Conservation (phyloP, 1,140 invertebrate species). For the Cylas formicarius region DNA sequence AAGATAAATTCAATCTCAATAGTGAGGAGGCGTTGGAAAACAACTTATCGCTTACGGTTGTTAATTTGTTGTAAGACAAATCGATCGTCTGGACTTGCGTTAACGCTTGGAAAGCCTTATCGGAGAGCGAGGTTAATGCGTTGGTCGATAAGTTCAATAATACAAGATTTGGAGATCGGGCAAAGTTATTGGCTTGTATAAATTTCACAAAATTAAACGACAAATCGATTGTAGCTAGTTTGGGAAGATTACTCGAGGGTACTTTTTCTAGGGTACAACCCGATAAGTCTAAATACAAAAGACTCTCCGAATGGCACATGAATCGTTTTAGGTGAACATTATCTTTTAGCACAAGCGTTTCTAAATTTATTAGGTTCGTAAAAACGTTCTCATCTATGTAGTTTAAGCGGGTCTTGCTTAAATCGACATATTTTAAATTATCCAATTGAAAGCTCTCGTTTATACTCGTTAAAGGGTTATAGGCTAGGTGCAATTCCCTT, state of each 20-base stretch:
- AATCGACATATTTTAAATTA: constrained; percentile 47
- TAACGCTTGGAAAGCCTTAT: constrained; percentile 49
- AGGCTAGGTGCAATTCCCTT: constrained; percentile 45
- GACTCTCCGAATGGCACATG: constrained; percentile 44
- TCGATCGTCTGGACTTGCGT: constrained; percentile 18
- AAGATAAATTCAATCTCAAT: constrained; percentile 51
- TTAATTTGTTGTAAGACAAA: constrained; percentile 57
- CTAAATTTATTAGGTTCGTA: constrained; percentile 44
- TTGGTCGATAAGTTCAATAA: constrained; percentile 58
- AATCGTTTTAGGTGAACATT: constrained; percentile 48
- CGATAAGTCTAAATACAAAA: constrained; percentile 54
- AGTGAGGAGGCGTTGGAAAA: constrained; percentile 50
- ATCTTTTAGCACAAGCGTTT: constrained; percentile 46
- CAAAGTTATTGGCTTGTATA: constrained; percentile 50
- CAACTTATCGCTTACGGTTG: constrained; percentile 46
- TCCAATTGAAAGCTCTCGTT: constrained; percentile 44
- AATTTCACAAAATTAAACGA: constrained; percentile 53
- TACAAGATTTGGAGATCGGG: constrained; percentile 52
- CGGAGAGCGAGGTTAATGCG: constrained; percentile 48
- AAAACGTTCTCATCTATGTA: constrained; percentile 45
- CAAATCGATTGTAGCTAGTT: constrained; percentile 48
- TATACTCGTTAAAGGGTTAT: constrained; percentile 46
- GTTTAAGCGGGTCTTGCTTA: constrained; percentile 49
- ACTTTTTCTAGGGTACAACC: constrained; percentile 56
- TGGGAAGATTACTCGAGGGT: constrained; percentile 53